Conservation (phyloP, 23 tunicate genomes). For the Corella eumyota region DNA sequence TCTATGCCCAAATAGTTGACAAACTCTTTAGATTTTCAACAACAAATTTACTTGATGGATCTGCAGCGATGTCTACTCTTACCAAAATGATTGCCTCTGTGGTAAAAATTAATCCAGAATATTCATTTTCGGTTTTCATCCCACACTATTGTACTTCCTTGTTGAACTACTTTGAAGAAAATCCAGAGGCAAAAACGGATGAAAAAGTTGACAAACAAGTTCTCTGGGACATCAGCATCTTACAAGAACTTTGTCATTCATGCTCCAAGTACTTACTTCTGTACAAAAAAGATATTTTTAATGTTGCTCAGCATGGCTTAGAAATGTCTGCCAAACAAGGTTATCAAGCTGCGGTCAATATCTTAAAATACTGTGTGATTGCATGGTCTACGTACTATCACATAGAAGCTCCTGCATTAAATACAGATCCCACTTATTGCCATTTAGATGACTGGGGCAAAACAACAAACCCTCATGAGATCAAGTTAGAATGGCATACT, state of each 20-base stretch:
- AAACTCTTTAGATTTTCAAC: slow-evolving; percentile 59
- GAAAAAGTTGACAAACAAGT: slow-evolving; percentile 80
- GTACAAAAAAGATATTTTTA: slow-evolving; percentile 34
- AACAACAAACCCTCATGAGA: slow-evolving; percentile 30
- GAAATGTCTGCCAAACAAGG: slow-evolving; percentile 46
- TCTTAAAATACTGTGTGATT: slow-evolving; percentile 29
- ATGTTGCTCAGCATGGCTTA: slow-evolving; percentile 22
- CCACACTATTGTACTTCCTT: slow-evolving; percentile 45
- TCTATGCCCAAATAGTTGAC: slow-evolving; percentile 20
- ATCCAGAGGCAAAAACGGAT: slow-evolving; percentile 33
- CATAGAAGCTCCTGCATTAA: too few species aligned
- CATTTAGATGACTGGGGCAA: slow-evolving; percentile 81
- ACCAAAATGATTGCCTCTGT: slow-evolving; percentile 30
- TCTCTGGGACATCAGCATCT: slow-evolving; percentile 62
- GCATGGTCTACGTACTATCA: slow-evolving; percentile 25
- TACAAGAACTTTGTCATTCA: slow-evolving; percentile 31
- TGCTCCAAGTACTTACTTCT: slow-evolving; percentile 25
- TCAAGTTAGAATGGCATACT: slow-evolving; percentile 60
- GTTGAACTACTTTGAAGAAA: slow-evolving; percentile 31
- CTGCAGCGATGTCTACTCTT: slow-evolving; percentile 29
- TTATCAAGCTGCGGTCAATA: slow-evolving; percentile 25
- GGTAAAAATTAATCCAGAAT: slow-evolving; percentile 48
- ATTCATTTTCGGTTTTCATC: slow-evolving; percentile 40
- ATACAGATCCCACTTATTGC: too few species aligned
- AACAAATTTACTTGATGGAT: slow-evolving; percentile 53